Base-by-base conservation (phyloP, 2,888 invertebrate genomes). In the Hydrotaea cyrtoneurina region DNA sequence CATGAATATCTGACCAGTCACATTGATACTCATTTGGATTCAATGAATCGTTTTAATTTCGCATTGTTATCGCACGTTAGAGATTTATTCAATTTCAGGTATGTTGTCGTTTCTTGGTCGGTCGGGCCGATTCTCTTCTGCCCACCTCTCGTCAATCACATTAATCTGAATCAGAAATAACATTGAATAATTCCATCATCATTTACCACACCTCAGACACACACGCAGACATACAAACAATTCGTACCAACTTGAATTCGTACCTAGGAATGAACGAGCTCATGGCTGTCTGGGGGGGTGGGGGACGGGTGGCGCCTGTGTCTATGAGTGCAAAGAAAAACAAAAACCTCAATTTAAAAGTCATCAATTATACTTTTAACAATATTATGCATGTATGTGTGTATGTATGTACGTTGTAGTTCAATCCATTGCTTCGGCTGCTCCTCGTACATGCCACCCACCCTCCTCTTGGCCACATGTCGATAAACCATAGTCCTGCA, bases 21-120 rank as follows among this genome's bases (percentile, higher is more conserved):
- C 5, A 92, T 92, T 23, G 93, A 94, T 77, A 92, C 93, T 43
- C 93, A 94, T 88, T 92, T 94, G 31, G 95, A 95, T 91, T 94
- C 94, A 0, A 93, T 95, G 93, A 94, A 95, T 90, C 94, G 95
- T 87, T 93, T 94, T 88, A 95, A 95, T 90, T 95, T 93, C 89
- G 94, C 93, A 82, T 93, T 94, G 5, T 90, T 95, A 13, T 89
- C 94, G 85, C 94, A 94, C 89, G 93, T 95, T 80, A 90, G 93
- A 86, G 94, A 95, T 86, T 94, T 95, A 91, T 95, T 93, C 88
- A 95, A 95, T 92, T 94, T 95, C 89, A 94, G 94, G 95, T 95
- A 92, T 93, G 93, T 84, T 81, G 69, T 55, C 39, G 53, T 66
- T 86, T 36, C 64, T 73, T 84, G 13, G 53, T 19, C 23, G 21